These are phyloP conservation scores for Oreochromis mossambicus DNA, from an alignment of 2,797 vertebrate genomes.

Conservation along the genomic window DNA sequence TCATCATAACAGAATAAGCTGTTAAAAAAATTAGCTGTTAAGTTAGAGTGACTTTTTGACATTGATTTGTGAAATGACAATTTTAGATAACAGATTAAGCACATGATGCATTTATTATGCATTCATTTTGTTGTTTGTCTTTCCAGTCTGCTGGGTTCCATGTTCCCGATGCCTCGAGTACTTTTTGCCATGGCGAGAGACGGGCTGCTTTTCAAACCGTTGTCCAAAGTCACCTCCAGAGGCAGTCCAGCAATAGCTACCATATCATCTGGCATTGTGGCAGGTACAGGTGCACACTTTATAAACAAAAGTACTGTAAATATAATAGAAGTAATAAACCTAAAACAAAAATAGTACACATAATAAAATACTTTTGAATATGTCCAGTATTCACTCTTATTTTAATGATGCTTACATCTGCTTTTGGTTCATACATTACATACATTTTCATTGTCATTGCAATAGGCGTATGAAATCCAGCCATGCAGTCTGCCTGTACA, in stretches of 20 bases:
- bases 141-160: slow-evolving; percentile 83
- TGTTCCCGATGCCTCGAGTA: slow-evolving; percentile 89
- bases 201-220: slow-evolving; percentile 81
- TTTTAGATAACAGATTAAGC: background rate
- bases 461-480: background rate
- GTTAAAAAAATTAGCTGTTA: background rate
- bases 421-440: background rate
- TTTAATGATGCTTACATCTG: background rate
- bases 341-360: background rate
- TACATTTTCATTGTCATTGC: background rate
- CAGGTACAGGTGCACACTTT: slow-evolving; percentile 70
- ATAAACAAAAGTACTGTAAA: background rate
- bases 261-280: slow-evolving; percentile 77
- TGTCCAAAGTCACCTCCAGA: slow-evolving; percentile 76
- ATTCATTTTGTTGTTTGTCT: background rate
- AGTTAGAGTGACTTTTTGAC: background rate
- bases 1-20: background rate
- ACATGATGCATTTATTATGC: background rate
- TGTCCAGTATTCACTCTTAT: background rate
- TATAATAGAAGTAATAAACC: background rate
- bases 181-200: slow-evolving; percentile 89
- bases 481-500: background rate
- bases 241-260: slow-evolving; percentile 85
- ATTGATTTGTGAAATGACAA: background rate
- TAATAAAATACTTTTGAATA: background rate